Evolutionary conservation across 2,797 vertebrate genomes (phyloP).

Genomic region (Bovichtus variegatus): DNA sequence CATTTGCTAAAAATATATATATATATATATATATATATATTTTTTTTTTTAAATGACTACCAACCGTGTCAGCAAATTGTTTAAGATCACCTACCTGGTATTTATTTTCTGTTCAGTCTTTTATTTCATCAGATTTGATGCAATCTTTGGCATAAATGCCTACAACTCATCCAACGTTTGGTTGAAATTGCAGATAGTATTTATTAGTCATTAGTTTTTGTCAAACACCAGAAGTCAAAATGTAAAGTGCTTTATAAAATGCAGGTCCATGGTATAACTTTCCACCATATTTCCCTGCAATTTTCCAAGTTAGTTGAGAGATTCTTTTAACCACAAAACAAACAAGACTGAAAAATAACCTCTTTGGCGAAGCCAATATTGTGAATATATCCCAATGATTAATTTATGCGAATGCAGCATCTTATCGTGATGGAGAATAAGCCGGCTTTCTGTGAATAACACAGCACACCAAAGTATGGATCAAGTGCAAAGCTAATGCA

Average conservation of each 20-base stretch:
- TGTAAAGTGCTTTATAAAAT: background rate
- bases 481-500: too few species aligned
- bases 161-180: background rate
- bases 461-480: background rate
- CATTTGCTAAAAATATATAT: background rate
- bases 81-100: background rate
- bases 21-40: too few species aligned
- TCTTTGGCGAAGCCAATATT: background rate
- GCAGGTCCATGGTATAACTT: background rate
- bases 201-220: background rate
- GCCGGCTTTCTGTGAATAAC: background rate
- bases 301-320: background rate
- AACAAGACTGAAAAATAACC: background rate
- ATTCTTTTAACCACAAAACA: background rate
- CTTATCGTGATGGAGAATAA: background rate
- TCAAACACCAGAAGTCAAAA: background rate
- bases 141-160: background rate
- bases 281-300: background rate
- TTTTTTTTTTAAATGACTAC: background rate
- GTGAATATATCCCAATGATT: background rate
- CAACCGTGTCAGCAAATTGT: background rate
- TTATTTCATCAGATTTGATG: background rate
- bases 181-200: background rate
- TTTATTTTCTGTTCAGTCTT: background rate
- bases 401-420: background rate